Percentiles rank a stretch among this genome's conserved stretches.
phyloP scores from a whole-genome alignment of 2,888 invertebrate species.

The Geophilus truncorum region DNA sequence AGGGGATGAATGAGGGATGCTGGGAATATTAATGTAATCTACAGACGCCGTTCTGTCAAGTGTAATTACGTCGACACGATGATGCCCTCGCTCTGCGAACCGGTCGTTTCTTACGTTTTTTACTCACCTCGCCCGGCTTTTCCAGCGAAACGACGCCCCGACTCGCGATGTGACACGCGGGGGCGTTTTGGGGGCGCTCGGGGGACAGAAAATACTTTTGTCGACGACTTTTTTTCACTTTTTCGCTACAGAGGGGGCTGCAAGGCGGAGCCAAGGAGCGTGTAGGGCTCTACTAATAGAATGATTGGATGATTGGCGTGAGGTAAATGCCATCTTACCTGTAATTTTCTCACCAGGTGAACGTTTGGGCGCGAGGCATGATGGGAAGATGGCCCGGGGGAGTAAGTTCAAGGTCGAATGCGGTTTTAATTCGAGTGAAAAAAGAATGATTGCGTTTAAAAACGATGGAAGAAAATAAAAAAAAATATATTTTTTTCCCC shows the following conservation, averaged over 20 bases:
- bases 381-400: not conserved
- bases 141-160: too few relatives aligned
- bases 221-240: not conserved
- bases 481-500: too few relatives aligned
- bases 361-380: constrained; percentile 3
- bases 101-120: too few relatives aligned
- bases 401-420: not conserved
- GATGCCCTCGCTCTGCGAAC: not conserved
- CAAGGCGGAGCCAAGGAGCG: not conserved
- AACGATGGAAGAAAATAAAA: too few relatives aligned
- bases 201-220: too few relatives aligned
- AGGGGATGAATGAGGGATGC: not conserved
- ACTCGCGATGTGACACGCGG: too few relatives aligned
- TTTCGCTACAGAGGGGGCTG: not conserved
- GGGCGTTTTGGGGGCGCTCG: too few relatives aligned
- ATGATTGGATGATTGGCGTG: constrained; percentile 11
- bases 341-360: constrained; percentile 16
- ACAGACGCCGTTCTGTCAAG: not conserved
- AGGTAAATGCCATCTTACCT: constrained; percentile 12
- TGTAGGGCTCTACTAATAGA: constrained; percentile 6
- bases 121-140: too few relatives aligned
- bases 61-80: not conserved
- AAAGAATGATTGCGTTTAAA: not conserved
- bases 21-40: constrained; percentile 1
- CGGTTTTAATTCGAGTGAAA: not conserved